Evolutionary conservation across 2,888 invertebrate genomes (phyloP), one percentile per base, ranked within the genome.

Genomic region (Epirrhoe tristata): DNA sequence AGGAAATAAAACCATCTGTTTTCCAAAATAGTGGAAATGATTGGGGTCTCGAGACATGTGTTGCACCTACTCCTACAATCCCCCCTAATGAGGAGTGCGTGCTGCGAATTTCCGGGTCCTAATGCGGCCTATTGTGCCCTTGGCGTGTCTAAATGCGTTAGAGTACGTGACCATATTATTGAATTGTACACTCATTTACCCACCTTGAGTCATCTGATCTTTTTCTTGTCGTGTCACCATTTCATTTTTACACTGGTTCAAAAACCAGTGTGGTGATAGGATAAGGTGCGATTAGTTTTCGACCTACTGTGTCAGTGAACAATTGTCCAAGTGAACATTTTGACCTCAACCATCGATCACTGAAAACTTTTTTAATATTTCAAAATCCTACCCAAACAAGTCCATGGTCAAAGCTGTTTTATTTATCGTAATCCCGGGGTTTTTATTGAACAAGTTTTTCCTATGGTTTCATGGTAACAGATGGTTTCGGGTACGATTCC

Each of bases 61-160:
- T 65, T 65, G 66, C 67, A 67, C 70, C 66, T 63, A 69, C 67
- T 66, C 70, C 66, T 63, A 69, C 73, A 70, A 73, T 73, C 54
- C 68, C 48, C 50, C 52, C 66, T 73, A 70, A 73, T 71, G 71
- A 73, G 63, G 50, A 34, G 63, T 51, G 48, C 71, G 73, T 71
- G 73, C 31, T 46, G 7, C 16, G 73, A 71, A 73, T 70, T 24
- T 24, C 12, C 51, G 17, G 17, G 34, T 6, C 51, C 65, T 34
- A 56, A 59, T 60, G 46, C 52, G 36, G 53, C 46, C 50, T 36
- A 59, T 59, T 64, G 64, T 64, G 32, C 36, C 48, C 53, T 43
- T 12, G 32, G 55, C 48, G 6, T 14, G 16, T 48, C 58, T 64
- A 59, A 64, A 58, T 58, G 54, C n/a, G 48, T 59, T 55, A 36